These are phyloP conservation scores for Phylloscopus trochilus DNA, from an alignment of 2,113 vertebrate species.

Conservation along the genomic window DNA sequence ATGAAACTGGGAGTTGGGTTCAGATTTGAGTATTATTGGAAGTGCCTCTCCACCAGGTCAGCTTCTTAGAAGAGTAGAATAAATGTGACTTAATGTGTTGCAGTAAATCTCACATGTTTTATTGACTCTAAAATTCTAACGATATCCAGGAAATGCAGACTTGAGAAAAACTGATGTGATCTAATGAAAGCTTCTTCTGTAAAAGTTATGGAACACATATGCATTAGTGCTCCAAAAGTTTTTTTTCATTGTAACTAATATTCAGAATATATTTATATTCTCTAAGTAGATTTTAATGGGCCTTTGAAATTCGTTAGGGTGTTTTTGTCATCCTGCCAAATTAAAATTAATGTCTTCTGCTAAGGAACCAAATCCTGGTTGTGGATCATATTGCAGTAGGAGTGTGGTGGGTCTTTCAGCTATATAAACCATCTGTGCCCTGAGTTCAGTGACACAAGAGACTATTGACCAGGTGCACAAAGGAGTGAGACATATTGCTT, in stretches of 20 bases:
- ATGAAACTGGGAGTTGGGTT: constrained; percentile 1
- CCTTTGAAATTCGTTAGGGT: neutral
- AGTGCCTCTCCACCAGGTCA: neutral
- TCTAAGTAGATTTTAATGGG: constrained; percentile 9
- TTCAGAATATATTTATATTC: neutral
- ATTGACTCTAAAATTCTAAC: constrained; percentile 30
- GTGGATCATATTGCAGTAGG: constrained; percentile 13
- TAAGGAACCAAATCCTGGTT: constrained; percentile 18
- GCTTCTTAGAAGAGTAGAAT: neutral
- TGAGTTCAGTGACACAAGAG: neutral
- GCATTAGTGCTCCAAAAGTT: neutral
- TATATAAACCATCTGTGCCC: constrained; percentile 29
- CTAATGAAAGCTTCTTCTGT: neutral
- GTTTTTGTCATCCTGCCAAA: constrained; percentile 18
- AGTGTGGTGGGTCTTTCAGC: constrained; percentile 32
- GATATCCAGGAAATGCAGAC: constrained; percentile 27
- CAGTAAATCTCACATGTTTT: constrained; percentile 24
- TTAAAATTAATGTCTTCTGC: constrained; percentile 27
- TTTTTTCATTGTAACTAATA: neutral
- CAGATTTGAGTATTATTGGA: constrained; percentile 22
- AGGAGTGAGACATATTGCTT: neutral
- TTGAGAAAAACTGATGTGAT: neutral
- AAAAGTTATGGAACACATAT: neutral
- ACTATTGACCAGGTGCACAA: constrained; percentile 39
- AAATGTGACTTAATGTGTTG: constrained; percentile 10